These are phyloP conservation scores for Vanessa tameamea DNA, from an alignment of 1,140 invertebrate species.

Conservation along the genomic window DNA sequence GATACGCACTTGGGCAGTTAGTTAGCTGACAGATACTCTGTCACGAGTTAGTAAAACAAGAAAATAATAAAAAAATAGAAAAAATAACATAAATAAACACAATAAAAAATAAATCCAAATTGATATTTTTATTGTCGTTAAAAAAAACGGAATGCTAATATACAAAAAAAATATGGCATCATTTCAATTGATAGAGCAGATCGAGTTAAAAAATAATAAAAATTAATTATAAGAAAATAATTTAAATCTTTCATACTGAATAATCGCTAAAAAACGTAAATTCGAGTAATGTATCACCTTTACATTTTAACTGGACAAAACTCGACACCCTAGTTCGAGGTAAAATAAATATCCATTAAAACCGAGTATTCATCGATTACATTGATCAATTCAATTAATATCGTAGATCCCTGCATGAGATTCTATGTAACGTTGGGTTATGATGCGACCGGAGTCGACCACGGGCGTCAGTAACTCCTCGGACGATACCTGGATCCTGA, in stretches of 20 bases:
- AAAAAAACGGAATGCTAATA: slow-evolving; percentile 28
- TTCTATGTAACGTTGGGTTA: slow-evolving; percentile 64
- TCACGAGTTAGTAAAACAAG: neutral
- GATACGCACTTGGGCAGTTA: neutral
- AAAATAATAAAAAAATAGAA: neutral
- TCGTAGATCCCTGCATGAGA: slow-evolving; percentile 67
- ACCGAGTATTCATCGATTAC: neutral
- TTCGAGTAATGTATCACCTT: slow-evolving; percentile 17
- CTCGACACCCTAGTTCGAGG: neutral
- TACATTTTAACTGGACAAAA: neutral
- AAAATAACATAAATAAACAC: neutral
- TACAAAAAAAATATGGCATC: slow-evolving; percentile 21
- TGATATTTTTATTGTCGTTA: slow-evolving; percentile 10
- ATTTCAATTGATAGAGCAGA: slow-evolving; percentile 8
- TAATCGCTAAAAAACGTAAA: slow-evolving; percentile 6
- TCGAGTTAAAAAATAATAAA: slow-evolving; percentile 11
- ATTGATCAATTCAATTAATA: slow-evolving; percentile 54
- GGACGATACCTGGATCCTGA: slow-evolving; percentile 84
- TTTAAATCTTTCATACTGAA: slow-evolving; percentile 6
- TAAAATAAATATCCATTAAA: neutral
- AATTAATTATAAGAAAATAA: slow-evolving; percentile 17
- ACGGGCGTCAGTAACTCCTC: slow-evolving; percentile 86
- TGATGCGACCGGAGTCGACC: slow-evolving; percentile 83
- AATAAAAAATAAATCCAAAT: slow-evolving; percentile 14
- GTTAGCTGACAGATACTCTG: neutral